Conservation (phyloP, 1,140 invertebrate species). For the Ostrea edulis region DNA sequence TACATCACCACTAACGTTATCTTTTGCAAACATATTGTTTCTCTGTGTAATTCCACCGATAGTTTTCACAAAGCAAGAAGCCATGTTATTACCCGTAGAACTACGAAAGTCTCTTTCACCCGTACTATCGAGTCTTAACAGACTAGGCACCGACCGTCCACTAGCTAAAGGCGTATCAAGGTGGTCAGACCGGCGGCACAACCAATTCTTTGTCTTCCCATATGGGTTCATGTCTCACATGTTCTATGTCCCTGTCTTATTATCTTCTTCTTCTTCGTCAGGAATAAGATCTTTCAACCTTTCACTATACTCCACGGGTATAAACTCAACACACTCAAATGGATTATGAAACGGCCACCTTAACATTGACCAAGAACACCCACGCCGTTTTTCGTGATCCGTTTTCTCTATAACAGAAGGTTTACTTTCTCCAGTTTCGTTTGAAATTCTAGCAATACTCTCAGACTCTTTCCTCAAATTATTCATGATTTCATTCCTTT, state of each 20-base stretch:
- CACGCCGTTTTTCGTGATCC: not conserved
- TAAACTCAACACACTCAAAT: conserved; percentile 28
- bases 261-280: not conserved
- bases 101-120: not conserved
- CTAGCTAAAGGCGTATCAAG: not conserved
- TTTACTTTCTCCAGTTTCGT: not conserved
- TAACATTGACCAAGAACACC: not conserved
- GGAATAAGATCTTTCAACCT: not conserved
- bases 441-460: not conserved
- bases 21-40: not conserved
- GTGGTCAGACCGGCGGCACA: not conserved
- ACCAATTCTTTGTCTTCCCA: not conserved
- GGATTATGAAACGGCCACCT: conserved; percentile 36
- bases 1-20: not conserved
- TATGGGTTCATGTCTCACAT: conserved; percentile 8
- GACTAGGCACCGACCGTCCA: not conserved
- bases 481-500: conserved; percentile 17
- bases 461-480: not conserved
- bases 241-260: not conserved
- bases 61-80: conserved; percentile 19
- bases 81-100: not conserved
- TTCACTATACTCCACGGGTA: not conserved
- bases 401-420: not conserved
- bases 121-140: conserved; percentile 11
- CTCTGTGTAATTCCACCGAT: not conserved